These are phyloP conservation scores for Aphrocallistes beatrix DNA, from an alignment of 37 sponge, comb jelly and placozoan species.

Conservation along the genomic window DNA sequence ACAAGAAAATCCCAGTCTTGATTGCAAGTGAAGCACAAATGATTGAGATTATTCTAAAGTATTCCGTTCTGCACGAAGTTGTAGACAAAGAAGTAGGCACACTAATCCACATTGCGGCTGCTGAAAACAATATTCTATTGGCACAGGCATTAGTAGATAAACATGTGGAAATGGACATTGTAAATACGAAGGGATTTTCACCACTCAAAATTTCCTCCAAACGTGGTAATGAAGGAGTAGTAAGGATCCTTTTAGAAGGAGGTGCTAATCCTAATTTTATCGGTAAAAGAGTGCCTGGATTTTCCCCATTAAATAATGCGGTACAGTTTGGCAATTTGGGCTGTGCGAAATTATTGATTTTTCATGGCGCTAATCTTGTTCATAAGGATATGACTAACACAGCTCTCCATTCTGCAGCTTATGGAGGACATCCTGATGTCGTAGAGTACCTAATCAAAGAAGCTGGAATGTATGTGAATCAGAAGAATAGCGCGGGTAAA, in stretches of 20 bases:
- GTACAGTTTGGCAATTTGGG: not conserved
- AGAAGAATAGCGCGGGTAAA: not conserved
- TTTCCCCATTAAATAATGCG: not conserved
- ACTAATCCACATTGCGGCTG: not conserved
- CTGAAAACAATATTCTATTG: not conserved
- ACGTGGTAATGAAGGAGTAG: not conserved
- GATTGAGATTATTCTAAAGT: not conserved
- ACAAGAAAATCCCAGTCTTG: not conserved
- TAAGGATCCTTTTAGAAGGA: not conserved
- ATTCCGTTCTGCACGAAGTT: not conserved
- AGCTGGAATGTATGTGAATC: not conserved
- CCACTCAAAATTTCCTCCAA: not conserved
- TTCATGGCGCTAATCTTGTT: not conserved
- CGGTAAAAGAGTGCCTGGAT: slow-evolving; percentile 7
- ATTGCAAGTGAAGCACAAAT: not conserved
- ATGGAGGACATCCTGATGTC: not conserved
- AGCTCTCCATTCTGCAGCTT: not conserved
- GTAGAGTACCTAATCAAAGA: not conserved
- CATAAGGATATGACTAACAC: slow-evolving; percentile 8
- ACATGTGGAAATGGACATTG: not conserved
- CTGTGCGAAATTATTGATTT: not conserved
- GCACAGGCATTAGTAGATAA: not conserved
- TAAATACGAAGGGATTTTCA: not conserved
- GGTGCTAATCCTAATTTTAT: not conserved
- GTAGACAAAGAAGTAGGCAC: not conserved